Evolutionary conservation across 2,888 invertebrate genomes (phyloP).

Genomic region (Drosophila atripex): DNA sequence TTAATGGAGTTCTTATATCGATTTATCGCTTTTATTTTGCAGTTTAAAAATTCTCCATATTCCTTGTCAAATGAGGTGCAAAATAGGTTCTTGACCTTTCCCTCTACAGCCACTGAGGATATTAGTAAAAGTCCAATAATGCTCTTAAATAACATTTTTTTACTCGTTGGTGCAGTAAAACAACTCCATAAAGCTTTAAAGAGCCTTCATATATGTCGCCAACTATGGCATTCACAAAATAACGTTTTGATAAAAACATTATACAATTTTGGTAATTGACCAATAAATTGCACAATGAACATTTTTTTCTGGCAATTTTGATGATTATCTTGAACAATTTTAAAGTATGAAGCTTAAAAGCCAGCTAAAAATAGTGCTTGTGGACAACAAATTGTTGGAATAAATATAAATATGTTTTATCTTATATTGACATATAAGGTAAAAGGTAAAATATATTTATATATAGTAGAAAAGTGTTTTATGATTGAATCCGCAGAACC

Average conservation of each 20-base stretch:
- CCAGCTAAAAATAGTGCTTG: too few species aligned
- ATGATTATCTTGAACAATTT: too few species aligned
- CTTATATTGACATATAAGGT: too few species aligned
- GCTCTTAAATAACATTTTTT: background rate
- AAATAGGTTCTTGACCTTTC: background rate
- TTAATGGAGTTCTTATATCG: background rate
- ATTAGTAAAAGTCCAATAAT: background rate
- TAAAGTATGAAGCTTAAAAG: background rate
- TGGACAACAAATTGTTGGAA: too few species aligned
- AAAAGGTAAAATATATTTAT: too few species aligned
- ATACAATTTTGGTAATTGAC: background rate
- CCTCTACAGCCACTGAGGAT: background rate
- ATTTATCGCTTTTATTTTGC: background rate
- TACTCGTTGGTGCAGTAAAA: background rate
- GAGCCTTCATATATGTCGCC: background rate
- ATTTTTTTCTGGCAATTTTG: too few species aligned
- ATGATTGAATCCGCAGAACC: too few species aligned
- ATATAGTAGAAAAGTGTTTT: too few species aligned
- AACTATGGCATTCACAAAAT: background rate
- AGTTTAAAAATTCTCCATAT: background rate
- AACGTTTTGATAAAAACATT: background rate
- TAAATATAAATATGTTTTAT: too few species aligned
- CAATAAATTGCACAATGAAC: too few species aligned
- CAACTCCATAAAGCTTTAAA: background rate
- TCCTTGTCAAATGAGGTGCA: background rate